Evolutionary conservation across 1,140 invertebrate genomes (phyloP).

Genomic region (Holcopasites calliopsidis): DNA sequence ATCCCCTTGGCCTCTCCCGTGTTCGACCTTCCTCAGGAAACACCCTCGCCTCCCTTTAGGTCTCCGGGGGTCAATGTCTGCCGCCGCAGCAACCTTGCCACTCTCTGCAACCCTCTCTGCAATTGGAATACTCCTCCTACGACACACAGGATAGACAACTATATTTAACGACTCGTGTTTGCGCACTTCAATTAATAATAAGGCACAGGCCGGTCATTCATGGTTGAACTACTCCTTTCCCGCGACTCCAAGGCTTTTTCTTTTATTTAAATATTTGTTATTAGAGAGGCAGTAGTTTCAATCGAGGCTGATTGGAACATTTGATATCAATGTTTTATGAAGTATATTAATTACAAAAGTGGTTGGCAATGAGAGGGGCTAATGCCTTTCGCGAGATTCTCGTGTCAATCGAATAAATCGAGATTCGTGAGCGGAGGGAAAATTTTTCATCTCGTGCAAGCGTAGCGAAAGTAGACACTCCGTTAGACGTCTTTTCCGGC

Average conservation of each 20-base stretch:
- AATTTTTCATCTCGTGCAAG: conserved; percentile 20
- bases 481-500: conserved; percentile 3
- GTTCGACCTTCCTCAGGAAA: conserved; percentile 50
- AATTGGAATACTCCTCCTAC: conserved; percentile 21
- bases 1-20: conserved; percentile 10
- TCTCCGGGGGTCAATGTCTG: conserved; percentile 52
- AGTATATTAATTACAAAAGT: no score
- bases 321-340: no score
- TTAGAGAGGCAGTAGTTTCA: no score
- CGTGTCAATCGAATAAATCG: conserved; percentile 25
- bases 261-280: no score
- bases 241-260: no score
- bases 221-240: no score
- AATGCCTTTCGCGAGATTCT: conserved; percentile 1
- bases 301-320: no score
- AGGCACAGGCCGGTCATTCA: no score
- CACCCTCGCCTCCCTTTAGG: conserved; percentile 12
- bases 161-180: neutral
- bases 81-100: conserved; percentile 39
- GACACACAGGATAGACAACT: neutral
- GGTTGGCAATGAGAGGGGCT: conserved; percentile 20
- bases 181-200: no score
- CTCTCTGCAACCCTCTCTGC: conserved; percentile 19
- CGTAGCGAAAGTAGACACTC: no score
- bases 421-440: conserved; percentile 20